Evolutionary conservation across 2,888 invertebrate species (phyloP).

Genomic region (Tineola bisselliella): DNA sequence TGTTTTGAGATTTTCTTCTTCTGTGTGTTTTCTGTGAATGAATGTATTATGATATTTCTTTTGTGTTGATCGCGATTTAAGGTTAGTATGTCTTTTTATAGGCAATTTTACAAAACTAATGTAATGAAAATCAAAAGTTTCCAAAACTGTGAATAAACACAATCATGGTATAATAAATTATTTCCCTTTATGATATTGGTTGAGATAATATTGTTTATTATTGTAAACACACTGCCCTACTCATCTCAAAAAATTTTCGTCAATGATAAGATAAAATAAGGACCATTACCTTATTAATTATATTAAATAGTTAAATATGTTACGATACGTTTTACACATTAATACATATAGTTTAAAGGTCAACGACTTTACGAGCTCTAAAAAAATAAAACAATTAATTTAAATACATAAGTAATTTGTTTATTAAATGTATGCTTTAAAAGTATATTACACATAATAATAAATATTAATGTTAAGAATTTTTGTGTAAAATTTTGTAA

Average conservation of each 20-base stretch:
- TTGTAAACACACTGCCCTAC: slow-evolving; percentile 3
- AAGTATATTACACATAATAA: no score
- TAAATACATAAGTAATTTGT: no score
- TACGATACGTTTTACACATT: not conserved
- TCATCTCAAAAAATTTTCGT: not conserved
- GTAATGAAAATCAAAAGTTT: no score
- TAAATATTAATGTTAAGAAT: no score
- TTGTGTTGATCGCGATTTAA: slow-evolving; percentile 1
- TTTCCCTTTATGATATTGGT: not conserved
- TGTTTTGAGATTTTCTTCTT: not conserved
- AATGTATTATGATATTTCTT: not conserved
- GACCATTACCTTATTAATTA: not conserved
- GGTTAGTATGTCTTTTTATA: not conserved
- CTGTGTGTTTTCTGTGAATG: not conserved
- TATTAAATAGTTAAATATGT: not conserved
- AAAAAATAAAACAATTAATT: no score
- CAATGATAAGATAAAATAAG: not conserved
- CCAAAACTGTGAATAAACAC: not conserved
- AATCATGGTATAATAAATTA: not conserved
- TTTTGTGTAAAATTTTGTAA: no score
- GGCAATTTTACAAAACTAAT: not conserved
- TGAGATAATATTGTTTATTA: not conserved
- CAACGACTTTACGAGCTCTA: not conserved
- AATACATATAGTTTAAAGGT: not conserved
- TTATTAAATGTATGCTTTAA: no score